A percentile compares a stretch with the other conserved stretches of the same genome.
Conservation (phyloP, 2,888 invertebrate genomes). For the Andrena trimmerana region DNA sequence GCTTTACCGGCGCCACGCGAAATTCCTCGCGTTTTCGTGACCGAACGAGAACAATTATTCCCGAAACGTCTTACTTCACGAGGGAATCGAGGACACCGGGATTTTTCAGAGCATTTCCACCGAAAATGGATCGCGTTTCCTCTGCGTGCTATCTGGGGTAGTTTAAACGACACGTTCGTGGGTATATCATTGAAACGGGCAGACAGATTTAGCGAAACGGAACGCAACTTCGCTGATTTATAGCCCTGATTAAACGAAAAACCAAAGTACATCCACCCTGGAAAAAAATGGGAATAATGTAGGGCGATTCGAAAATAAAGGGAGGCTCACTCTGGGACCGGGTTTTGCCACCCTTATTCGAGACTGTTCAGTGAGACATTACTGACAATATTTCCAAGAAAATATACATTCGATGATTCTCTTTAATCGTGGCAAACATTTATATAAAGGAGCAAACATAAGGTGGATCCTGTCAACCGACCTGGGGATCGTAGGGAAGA, state of each 20-base stretch:
- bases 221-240: no score
- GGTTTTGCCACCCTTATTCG: no score
- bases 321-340: background rate
- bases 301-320: background rate
- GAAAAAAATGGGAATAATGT: no score
- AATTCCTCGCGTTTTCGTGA: constrained; percentile 16
- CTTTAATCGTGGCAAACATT: no score
- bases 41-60: constrained; percentile 27
- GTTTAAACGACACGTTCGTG: background rate
- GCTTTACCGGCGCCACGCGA: background rate
- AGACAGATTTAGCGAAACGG: background rate
- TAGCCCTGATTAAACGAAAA: no score
- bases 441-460: background rate
- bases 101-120: constrained; percentile 3
- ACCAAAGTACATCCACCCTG: no score
- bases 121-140: background rate
- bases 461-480: background rate
- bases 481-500: background rate
- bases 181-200: background rate
- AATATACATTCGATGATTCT: no score
- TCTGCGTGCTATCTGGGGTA: background rate
- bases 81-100: constrained; percentile 9
- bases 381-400: no score
- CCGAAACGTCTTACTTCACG: background rate
- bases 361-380: no score